A percentile compares a stretch with the other conserved stretches of the same genome.
These are phyloP conservation scores for Brachionichthys hirsutus DNA, from an alignment of 2,113 vertebrate genomes.

Conservation along the genomic window DNA sequence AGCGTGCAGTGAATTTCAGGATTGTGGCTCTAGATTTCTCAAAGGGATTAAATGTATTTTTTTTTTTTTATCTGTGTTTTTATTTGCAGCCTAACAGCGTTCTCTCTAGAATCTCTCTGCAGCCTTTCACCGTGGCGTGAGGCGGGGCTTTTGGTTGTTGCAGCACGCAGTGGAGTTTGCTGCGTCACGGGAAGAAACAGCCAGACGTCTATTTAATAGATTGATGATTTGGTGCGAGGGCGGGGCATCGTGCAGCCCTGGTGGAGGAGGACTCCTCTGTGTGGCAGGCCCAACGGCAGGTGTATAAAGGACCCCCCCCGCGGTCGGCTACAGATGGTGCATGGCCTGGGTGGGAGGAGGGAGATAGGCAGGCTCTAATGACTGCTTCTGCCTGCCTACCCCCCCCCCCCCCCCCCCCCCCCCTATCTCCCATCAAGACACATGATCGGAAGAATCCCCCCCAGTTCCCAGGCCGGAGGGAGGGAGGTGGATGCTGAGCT, in stretches of 20 bases:
- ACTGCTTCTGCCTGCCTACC: constrained; percentile 23
- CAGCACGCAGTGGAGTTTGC: constrained; percentile 25
- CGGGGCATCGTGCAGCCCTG: constrained; percentile 8
- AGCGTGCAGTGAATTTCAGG: neutral
- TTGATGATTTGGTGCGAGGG: constrained; percentile 18
- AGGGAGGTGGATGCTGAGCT: constrained; percentile 42
- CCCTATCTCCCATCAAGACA: constrained; percentile 40
- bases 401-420: too few relatives aligned
- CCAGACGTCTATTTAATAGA: constrained; percentile 35
- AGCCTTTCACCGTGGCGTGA: neutral
- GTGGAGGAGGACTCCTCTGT: constrained; percentile 26
- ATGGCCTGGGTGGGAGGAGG: constrained; percentile 47
- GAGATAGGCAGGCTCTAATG: constrained; percentile 55
- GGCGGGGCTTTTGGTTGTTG: neutral
- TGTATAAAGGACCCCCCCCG: constrained; percentile 48
- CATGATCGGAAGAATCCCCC: constrained; percentile 49
- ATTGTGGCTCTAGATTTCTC: too few relatives aligned
- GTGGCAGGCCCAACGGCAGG: constrained; percentile 42
- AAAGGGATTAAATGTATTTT: too few relatives aligned
- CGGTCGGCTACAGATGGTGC: constrained; percentile 66
- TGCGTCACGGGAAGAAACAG: constrained; percentile 42
- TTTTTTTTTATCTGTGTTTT: too few relatives aligned
- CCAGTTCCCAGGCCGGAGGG: constrained; percentile 37
- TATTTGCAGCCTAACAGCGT: neutral
- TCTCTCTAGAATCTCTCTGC: neutral